These are phyloP conservation scores for Microchrysa polita DNA, from an alignment of 2,888 invertebrate species.

Conservation along the genomic window DNA sequence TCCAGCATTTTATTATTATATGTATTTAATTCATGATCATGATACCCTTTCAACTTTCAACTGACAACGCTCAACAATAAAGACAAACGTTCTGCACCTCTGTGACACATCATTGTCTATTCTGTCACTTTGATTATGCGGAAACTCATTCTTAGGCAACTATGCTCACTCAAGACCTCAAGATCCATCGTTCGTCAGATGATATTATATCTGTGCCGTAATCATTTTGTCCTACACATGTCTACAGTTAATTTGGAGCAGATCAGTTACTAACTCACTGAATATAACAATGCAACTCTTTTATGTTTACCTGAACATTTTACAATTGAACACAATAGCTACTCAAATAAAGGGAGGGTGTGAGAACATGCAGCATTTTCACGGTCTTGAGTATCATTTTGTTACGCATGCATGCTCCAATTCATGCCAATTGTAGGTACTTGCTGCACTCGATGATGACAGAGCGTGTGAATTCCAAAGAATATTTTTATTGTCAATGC, in stretches of 20 bases:
- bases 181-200: not conserved
- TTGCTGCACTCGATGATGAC: not conserved
- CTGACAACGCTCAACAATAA: too few relatives aligned
- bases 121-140: not conserved
- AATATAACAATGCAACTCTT: not conserved
- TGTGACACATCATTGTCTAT: not conserved
- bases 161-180: not conserved
- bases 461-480: conserved; percentile 8
- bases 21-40: too few relatives aligned
- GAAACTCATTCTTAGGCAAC: not conserved
- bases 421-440: not conserved
- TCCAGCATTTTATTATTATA: too few relatives aligned
- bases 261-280: conserved; percentile 19
- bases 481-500: too few relatives aligned
- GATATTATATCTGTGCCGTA: not conserved
- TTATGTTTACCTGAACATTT: not conserved
- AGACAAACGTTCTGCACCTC: not conserved
- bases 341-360: conserved; percentile 27
- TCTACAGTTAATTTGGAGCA: conserved; percentile 34
- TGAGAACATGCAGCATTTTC: conserved; percentile 34
- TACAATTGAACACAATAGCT: conserved; percentile 26
- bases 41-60: too few relatives aligned
- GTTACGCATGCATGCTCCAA: conserved; percentile 30
- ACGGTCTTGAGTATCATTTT: conserved; percentile 15
- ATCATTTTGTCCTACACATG: conserved; percentile 22